Evolutionary conservation across 2,113 vertebrate genomes (phyloP), one percentile per base, ranked within the genome.

Genomic region (Sterna hirundo): DNA sequence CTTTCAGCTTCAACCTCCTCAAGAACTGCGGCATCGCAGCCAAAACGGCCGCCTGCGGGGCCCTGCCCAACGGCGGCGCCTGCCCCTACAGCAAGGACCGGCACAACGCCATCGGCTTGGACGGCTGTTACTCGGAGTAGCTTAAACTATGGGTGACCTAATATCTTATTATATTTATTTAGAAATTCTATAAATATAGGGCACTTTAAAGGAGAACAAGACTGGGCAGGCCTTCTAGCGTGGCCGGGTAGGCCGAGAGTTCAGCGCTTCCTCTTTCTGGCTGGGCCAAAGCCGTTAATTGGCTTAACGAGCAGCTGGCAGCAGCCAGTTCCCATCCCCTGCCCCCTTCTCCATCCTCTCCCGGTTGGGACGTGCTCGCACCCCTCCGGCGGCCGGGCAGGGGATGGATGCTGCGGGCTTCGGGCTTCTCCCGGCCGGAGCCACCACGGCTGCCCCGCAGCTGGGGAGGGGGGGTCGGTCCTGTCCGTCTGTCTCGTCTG

Each of bases 61-160:
- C 98, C 40, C 97, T 98, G 81, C 98, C 98, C 79, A 98, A 98
- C 4, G 98, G 98, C 91, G 89, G 97, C 93, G 65, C 98, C 88
- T 98, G 98, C 85, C 98, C 98, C 89, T 99, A 98, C 94, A 83
- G 96, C 96, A 97, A 98, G 97, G 98, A 98, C 80, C 98, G 98
- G 92, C 99, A 98, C 52, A 96, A 97, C 75, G 97, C 98, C 86
- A 98, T 99, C 57, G 98, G 99, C 97, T 90, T 99, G 97, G 99
- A 99, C 62, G 98, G 99, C 97, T 99, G 99, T 97, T 99, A 99
- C 98, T 99, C 99, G 18, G 99, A 99, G 98, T 98, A 98, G 98
- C 97, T 92, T 83, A 80, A 90, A 92, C 93, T 46, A 94, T 96
- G 96, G 97, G 98, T 97, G 98, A 98, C 97, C 97, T 95, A 89